Base-by-base conservation (phyloP, 2,797 vertebrate genomes). In the Sparus aurata region DNA sequence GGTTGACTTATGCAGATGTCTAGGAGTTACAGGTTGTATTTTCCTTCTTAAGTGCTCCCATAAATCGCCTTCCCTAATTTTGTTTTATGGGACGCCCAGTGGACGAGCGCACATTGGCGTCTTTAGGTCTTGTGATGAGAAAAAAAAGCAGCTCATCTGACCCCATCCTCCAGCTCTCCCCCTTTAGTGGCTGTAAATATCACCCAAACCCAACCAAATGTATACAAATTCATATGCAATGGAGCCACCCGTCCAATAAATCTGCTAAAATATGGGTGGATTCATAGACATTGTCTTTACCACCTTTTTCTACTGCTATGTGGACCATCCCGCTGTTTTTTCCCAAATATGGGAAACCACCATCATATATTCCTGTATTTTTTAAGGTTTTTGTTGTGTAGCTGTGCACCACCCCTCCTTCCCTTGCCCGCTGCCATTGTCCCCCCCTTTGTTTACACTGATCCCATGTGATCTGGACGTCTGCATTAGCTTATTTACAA, bases 1-100 rank as follows among this genome's bases (percentile, higher is more conserved):
- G 8, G 52, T 30, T 91, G 93, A 88, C 87, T 86, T 79, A 87
- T 88, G 89, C 90, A 86, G 91, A 92, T 90, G 87, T 87, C 88
- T 68, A 46, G 80, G 78, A 85, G 79, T 92, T 88, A 88, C 91
- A 85, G 89, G 93, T 93, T 89, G 46, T 76, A 75, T 84, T 93
- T 92, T 91, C 50, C 87, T 87, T 90, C 75, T 63, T 90, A 94
- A 95, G 84, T 93, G 90, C 85, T 90, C 71, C 81, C 89, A 92
- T 96, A 93, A 95, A 94, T 95, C 85, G 79, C 61, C 25, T 43
- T 69, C 64, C 63, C 70, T 85, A 87, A 93, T 93, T 85, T 71
- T 71, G 78, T 93, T 94, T 92, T 87, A 85, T 89, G 69, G 16
- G 1, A 22, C 50, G 38, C 84, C 54, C 45, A 11, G 79, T 83